Base-by-base conservation (phyloP, 2,797 vertebrate genomes). In the Sebastes matsubarae region DNA sequence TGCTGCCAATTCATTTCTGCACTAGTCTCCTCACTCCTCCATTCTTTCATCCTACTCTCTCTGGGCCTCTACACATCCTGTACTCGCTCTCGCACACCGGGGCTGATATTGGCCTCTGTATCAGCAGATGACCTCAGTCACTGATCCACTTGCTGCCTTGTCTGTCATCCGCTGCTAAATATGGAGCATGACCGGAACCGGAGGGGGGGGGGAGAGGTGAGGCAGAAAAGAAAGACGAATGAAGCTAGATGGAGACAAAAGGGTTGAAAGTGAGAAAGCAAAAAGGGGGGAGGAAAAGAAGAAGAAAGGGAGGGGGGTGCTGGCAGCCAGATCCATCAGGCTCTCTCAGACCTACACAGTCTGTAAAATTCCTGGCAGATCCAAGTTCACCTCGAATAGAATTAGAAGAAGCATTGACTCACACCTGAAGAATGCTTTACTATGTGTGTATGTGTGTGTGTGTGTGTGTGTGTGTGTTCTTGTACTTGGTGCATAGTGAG, bases 151-250 rank as follows among this genome's bases (percentile, higher is more conserved):
- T 54, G 6, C 77, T 75, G 77, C 71, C 84, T 67, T 67, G 77
- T 50, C 72, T 81, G 77, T 86, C 80, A 88, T 59, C 46, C 1
- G 5, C 69, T 42, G 84, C 84, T 80, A 87, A 88, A 87, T 78
- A 81, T 81, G 81, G 81, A 87, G 46, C 22, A 4, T 68, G 64
- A 73, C 72, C 24, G 55, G 60, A 66, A 68, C 69, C 6, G 8
- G 46, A 20, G 42, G 42, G 18, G 38, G 36, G 72, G n/a, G 68
- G 29, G 52, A 14, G 20, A 30, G 18, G 25, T 18, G 46, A 2
- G 42, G n/a, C 13, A 18, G 3, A 20, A 18, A 16, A 52, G 16
- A 61, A 58, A 59, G 42, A 25, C 1, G 22, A 34, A 70, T 55
- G 61, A 77, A 32, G 57, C 42, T 8, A 30, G 68, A 61, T 14